Conservation (phyloP, 2,888 invertebrate species). For the Ormyrus pomaceus region DNA sequence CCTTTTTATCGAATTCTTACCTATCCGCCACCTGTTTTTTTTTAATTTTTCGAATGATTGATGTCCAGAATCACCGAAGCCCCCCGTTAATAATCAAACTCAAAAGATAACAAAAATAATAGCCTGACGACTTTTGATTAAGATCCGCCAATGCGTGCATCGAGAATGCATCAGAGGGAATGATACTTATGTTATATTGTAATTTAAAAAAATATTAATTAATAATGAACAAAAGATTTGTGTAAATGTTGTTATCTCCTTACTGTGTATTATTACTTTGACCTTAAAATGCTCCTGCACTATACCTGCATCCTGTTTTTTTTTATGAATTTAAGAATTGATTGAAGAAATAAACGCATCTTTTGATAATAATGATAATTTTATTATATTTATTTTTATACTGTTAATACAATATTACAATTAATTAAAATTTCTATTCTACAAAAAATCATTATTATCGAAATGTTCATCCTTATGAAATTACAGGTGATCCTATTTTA, state of each 20-base stretch:
- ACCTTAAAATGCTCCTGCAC: slow-evolving; percentile 38
- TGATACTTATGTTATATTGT: slow-evolving; percentile 64
- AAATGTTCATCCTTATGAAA: too few species aligned
- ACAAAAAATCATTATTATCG: too few species aligned
- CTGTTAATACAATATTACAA: too few species aligned
- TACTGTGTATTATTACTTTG: slow-evolving; percentile 54
- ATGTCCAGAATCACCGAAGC: not conserved
- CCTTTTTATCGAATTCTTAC: slow-evolving; percentile 7
- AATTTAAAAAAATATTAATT: slow-evolving; percentile 63
- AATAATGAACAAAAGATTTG: slow-evolving; percentile 58
- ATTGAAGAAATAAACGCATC: too few species aligned
- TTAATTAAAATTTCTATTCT: too few species aligned
- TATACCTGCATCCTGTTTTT: slow-evolving; percentile 10
- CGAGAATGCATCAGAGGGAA: slow-evolving; percentile 55
- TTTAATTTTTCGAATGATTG: not conserved
- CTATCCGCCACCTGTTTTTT: slow-evolving; percentile 3
- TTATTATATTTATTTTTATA: too few species aligned
- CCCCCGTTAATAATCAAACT: slow-evolving; percentile 7
- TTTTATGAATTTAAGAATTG: not conserved
- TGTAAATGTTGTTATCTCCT: slow-evolving; percentile 57
- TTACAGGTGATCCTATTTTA: too few species aligned
- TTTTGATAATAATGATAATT: too few species aligned
- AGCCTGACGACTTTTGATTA: not conserved
- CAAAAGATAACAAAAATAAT: slow-evolving; percentile 9
- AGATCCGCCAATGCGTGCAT: slow-evolving; percentile 13